Base-by-base conservation (phyloP, 2,888 invertebrate genomes). In the Emmelina monodactyla region DNA sequence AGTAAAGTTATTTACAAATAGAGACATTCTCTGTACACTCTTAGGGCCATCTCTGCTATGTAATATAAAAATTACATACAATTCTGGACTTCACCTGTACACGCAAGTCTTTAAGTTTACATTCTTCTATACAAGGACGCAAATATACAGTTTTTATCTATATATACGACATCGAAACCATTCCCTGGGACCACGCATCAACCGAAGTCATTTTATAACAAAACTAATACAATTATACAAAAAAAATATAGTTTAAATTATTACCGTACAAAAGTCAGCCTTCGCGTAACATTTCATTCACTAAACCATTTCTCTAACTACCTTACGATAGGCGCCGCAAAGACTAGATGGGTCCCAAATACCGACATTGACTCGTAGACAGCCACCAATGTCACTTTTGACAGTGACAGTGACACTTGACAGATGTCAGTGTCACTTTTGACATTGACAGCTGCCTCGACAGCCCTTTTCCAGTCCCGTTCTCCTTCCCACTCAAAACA, bases 211-310 rank as follows among this genome's bases (percentile, higher is more conserved):
- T 25, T 25, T 32, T 38, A 43, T 22, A 41, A 40, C 43, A 39
- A 40, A 42, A 37, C 31, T 32, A 31, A 34, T 34, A 32, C 28
- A 38, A 36, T 29, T n/a, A 25, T 25, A 25, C 3, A 43, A 44
- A 48, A 55, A 58, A 59, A 54, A 58, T 60, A 37, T n/a, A n/a
- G n/a, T 19, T 25, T 25, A 25, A 25, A 25, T 25, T n/a, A 10
- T 37, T 56, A 54, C 53, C 50, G 56, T 54, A 53, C 60, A 62
- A 66, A 30, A 65, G 65, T 72, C 72, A 73, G 72, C 69, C 72
- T 75, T 75, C 62, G 55, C 51, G 51, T 61, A 10, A 10, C n/a
- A 10, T 59, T 50, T 51, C 55, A 52, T 61, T 62, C 56, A 50
- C 61, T 64, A 49, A 38, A 61, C 54, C 54, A 49, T 55, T 58